These are phyloP conservation scores for Gopherus evgoodei DNA, from an alignment of 2,113 vertebrate species.

Conservation along the genomic window DNA sequence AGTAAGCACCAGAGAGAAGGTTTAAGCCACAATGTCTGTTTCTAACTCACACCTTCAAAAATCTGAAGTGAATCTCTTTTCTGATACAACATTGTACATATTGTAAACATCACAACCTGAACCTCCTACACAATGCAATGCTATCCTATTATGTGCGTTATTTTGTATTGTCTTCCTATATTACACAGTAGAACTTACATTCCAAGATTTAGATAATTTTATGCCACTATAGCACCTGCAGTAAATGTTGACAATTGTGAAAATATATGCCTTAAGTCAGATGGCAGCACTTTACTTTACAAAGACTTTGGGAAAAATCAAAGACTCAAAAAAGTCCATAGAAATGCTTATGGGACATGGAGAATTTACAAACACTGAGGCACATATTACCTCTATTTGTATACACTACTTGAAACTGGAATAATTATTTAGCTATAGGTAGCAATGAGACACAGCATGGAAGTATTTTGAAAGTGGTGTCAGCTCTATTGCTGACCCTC, in stretches of 20 bases:
- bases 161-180: neutral
- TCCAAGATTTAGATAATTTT: neutral
- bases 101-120: neutral
- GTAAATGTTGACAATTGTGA: too few relatives aligned
- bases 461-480: neutral
- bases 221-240: neutral
- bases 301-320: neutral
- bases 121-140: neutral
- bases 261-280: too few relatives aligned
- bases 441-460: constrained; percentile 9
- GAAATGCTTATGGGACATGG: neutral
- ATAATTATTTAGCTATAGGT: neutral
- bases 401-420: constrained; percentile 14
- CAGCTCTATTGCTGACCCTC: constrained; percentile 9
- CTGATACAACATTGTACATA: neutral
- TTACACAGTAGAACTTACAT: neutral
- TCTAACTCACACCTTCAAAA: constrained; percentile 16
- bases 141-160: neutral
- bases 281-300: neutral
- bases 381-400: neutral
- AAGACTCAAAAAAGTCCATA: neutral
- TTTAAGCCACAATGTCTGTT: too few relatives aligned
- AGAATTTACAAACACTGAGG: neutral
- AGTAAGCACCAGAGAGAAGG: too few relatives aligned
- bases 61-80: neutral